Conservation (phyloP, 37 sponge, comb jelly and placozoan species). For the Halisarca cf. caerulea region DNA sequence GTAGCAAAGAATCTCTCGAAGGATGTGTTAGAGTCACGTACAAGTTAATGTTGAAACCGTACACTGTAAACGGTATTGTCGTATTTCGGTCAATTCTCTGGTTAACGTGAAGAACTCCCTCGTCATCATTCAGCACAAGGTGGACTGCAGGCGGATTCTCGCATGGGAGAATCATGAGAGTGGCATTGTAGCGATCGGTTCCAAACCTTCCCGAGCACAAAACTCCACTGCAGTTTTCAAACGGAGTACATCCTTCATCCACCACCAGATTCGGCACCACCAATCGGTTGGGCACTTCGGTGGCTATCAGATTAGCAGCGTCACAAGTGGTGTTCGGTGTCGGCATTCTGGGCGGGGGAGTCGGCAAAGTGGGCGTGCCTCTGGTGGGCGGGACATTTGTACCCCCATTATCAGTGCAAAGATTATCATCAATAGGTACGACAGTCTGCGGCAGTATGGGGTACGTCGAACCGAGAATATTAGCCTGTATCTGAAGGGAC, state of each 20-base stretch:
- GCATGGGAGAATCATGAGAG: neutral
- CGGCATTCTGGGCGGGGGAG: neutral
- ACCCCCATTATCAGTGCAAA: neutral
- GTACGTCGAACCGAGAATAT: too few relatives aligned
- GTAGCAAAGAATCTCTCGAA: neutral
- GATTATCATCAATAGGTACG: neutral
- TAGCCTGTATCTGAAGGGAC: too few relatives aligned
- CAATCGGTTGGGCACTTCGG: neutral
- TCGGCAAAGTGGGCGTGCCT: neutral
- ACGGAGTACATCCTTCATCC: neutral
- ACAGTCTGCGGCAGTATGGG: neutral
- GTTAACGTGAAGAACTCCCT: neutral
- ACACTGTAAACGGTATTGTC: neutral
- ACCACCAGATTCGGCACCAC: neutral
- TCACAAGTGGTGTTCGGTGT: neutral
- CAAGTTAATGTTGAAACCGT: neutral
- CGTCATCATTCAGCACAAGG: neutral
- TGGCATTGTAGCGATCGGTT: neutral
- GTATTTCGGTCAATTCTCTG: neutral
- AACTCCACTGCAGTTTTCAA: slow-evolving; percentile 7
- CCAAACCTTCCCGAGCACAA: neutral
- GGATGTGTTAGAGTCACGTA: neutral
- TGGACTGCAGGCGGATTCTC: neutral
- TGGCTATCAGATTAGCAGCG: neutral
- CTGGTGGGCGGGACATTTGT: neutral